Evolutionary conservation across 1,140 invertebrate species (phyloP), one percentile per base, ranked within the genome.

Genomic region (Pogonomyrmex barbatus): DNA sequence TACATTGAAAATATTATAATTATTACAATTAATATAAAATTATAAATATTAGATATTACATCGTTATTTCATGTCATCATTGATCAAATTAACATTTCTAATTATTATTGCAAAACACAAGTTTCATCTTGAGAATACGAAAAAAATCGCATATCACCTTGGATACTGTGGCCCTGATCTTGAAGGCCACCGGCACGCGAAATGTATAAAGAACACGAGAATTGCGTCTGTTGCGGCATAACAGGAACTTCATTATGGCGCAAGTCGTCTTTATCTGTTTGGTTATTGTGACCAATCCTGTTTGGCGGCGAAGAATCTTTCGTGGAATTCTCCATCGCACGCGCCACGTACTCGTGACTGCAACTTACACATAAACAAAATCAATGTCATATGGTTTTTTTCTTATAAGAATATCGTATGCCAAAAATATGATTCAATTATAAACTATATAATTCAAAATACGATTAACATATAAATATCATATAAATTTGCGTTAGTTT

Each of bases 191-290:
- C 71, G 2, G 90, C 92, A 24, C 93, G 91, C 10, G 94, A 94
- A 54, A 95, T 91, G 86, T 95, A 95, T 6, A 95, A 75, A n/a
- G 93, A 95, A 42, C 94, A 94, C 9, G 90, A 92, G 33, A 93
- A 91, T 9, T 91, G 87, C 17, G 92, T 87, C 17, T 91, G 88
- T 8, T 65, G 67, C 30, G 65, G 68, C 17, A 68, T 65, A 84
- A 9, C 60, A 50, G 79, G 54, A 30, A 85, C 8, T 62, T 60
- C 24, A 17, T 54, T 58, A 30, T 88, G 45, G 30, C 50, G 47
- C 68, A 63, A 17, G 6, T 24, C 65, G 85, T 17, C 33, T 65
- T 67, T 14, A 33, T 86, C 68, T 30, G 47, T 1, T 39, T 71
- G 24, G 30, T n/a, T 9, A 67, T 71, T 45, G 17, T 79, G 58